Conservation (phyloP, 53 echinoderm and acorn worm genomes). For the Arbacia lixula region DNA sequence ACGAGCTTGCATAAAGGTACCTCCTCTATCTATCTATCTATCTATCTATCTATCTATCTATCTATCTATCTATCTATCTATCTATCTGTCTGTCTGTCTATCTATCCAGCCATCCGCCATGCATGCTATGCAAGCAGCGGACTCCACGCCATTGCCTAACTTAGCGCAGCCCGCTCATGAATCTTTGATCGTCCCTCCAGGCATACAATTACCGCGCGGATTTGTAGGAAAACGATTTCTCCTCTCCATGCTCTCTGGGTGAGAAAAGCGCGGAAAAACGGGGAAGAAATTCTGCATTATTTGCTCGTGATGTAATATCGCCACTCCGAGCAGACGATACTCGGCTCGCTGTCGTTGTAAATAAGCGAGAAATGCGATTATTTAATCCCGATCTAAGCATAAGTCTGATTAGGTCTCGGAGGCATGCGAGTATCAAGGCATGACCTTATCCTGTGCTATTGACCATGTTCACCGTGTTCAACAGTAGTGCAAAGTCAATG, state of each 20-base stretch:
- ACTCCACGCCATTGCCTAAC: too few species aligned
- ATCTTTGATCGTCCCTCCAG: constrained; percentile 3
- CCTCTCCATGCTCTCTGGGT: constrained; percentile 8
- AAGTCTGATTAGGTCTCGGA: constrained; percentile 15
- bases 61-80: background rate
- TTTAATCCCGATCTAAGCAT: constrained; percentile 19
- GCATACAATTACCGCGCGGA: constrained; percentile 52
- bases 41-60: background rate
- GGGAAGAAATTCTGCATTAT: background rate
- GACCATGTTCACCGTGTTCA: too few species aligned
- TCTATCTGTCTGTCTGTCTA: background rate
- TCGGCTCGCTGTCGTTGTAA: background rate
- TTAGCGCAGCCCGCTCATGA: constrained; percentile 10
- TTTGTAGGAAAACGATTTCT: constrained; percentile 31
- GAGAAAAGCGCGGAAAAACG: background rate
- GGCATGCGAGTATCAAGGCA: constrained; percentile 8
- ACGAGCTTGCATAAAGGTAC: too few species aligned
- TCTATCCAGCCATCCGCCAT: background rate
- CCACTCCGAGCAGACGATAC: background rate
- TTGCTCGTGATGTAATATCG: constrained; percentile 7
- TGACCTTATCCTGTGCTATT: too few species aligned
- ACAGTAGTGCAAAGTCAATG: too few species aligned
- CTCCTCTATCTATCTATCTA: background rate
- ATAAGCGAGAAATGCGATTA: too few species aligned
- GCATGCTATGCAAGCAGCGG: too few species aligned